Percentiles rank a stretch among this genome's conserved stretches.
phyloP scores from a whole-genome alignment of 2,797 vertebrate species.

The Mus caroli region DNA sequence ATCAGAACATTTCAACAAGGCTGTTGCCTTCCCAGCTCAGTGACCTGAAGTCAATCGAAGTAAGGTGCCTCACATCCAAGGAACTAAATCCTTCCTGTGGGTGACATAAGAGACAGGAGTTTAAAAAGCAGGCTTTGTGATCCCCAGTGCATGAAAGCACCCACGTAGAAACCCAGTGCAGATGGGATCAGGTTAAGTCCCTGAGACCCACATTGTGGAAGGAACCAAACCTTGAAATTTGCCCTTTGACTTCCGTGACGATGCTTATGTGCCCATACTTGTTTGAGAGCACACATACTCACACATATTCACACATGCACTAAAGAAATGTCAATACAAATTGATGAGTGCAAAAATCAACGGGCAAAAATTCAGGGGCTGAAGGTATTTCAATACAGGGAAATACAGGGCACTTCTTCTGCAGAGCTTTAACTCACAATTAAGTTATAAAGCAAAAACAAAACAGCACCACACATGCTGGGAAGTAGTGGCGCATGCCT shows the following conservation, averaged over 20 bases:
- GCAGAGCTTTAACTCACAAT: not conserved
- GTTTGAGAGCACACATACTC: no score
- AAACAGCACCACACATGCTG: no score
- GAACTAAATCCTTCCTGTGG: conserved; percentile 15
- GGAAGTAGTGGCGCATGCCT: not conserved
- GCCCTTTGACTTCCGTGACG: no score
- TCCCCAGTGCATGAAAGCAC: conserved; percentile 8
- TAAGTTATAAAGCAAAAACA: not conserved
- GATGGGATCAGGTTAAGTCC: not conserved
- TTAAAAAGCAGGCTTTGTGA: conserved; percentile 9
- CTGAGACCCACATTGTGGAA: not conserved
- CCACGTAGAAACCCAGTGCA: not conserved
- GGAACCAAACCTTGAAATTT: not conserved
- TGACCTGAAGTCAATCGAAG: not conserved
- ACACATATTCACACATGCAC: not conserved
- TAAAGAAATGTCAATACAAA: not conserved
- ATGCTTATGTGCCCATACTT: not conserved
- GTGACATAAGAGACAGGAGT: not conserved
- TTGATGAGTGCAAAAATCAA: not conserved
- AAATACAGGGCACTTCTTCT: not conserved
- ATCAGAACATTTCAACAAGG: not conserved
- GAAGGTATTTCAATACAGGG: not conserved
- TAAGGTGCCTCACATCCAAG: not conserved
- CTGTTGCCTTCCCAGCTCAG: not conserved
- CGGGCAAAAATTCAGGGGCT: not conserved